Percentiles rank a stretch among this genome's conserved stretches.
phyloP scores from a whole-genome alignment of 1,140 invertebrate genomes.

The Drosophila azteca region DNA sequence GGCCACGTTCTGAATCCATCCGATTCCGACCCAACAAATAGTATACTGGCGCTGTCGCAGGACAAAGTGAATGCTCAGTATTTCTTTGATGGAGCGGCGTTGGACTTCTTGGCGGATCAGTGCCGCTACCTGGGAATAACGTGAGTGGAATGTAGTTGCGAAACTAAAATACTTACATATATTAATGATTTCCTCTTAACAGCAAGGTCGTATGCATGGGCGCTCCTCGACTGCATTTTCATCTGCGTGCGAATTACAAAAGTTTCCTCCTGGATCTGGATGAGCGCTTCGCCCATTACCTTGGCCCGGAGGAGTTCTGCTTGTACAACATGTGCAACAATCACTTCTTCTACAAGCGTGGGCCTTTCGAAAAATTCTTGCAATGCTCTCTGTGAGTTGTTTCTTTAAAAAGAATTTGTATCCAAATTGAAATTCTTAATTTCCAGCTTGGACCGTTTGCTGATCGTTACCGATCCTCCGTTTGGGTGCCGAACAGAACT shows the following conservation, averaged over 20 bases:
- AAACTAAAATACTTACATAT: neutral
- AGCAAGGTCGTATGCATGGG: constrained; percentile 91
- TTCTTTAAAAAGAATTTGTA: constrained; percentile 15
- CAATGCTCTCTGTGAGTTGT: constrained; percentile 83
- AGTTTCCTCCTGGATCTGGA: constrained; percentile 92
- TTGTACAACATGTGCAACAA: constrained; percentile 96
- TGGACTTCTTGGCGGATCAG: constrained; percentile 83
- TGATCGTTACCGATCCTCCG: constrained; percentile 93
- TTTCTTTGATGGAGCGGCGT: constrained; percentile 87
- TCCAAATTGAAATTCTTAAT: constrained; percentile 21
- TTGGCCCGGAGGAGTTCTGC: constrained; percentile 87
- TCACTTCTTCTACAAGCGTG: constrained; percentile 89
- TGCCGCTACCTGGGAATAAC: constrained; percentile 85
- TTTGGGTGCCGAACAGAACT: constrained; percentile 94
- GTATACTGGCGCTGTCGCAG: constrained; percentile 87
- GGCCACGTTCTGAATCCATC: neutral
- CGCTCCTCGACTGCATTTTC: constrained; percentile 90
- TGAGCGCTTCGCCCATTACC: constrained; percentile 89
- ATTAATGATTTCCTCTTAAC: neutral
- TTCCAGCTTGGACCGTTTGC: constrained; percentile 85
- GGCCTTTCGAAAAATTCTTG: constrained; percentile 87
- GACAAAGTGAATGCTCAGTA: constrained; percentile 91
- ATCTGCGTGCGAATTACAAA: constrained; percentile 84
- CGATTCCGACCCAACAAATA: constrained; percentile 84
- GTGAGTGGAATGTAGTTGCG: constrained; percentile 27